Percentiles rank a stretch among this genome's conserved stretches.
Evolutionary conservation across 2,888 invertebrate species (phyloP).

Genomic region (Andrena praecox): DNA sequence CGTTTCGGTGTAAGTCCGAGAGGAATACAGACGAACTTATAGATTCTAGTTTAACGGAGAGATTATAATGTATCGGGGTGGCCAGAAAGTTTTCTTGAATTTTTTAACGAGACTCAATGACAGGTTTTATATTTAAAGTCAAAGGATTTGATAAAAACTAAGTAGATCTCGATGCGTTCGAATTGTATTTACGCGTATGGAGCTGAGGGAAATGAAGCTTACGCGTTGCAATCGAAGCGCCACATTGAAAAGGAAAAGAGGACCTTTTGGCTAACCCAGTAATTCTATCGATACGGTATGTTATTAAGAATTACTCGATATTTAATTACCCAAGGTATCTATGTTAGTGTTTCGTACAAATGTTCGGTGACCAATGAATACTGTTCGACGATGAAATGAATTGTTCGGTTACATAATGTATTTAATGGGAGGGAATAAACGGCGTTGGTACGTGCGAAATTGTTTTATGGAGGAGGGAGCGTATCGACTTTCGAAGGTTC

Average conservation of each 20-base stretch:
- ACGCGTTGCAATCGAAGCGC: too few relatives aligned
- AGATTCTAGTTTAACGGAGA: neutral
- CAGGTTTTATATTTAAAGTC: too few relatives aligned
- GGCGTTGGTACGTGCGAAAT: neutral
- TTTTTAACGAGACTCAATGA: too few relatives aligned
- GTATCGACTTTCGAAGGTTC: neutral
- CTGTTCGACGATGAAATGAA: constrained; percentile 10
- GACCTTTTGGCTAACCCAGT: too few relatives aligned
- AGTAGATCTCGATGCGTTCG: too few relatives aligned
- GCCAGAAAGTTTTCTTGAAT: too few relatives aligned
- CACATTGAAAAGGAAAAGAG: too few relatives aligned
- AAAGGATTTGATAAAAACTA: too few relatives aligned
- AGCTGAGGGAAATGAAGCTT: too few relatives aligned
- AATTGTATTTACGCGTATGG: too few relatives aligned
- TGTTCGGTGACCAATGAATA: constrained; percentile 36
- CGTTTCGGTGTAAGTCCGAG: neutral
- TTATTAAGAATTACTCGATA: constrained; percentile 28
- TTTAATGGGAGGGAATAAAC: neutral
- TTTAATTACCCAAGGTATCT: constrained; percentile 30
- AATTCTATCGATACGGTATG: constrained; percentile 17
- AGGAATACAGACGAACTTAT: neutral
- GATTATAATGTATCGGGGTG: neutral
- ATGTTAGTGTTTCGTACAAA: constrained; percentile 45
- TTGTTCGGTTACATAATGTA: neutral
- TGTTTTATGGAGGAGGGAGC: neutral